A percentile compares a stretch with the other conserved stretches of the same genome.
phyloP scores from a whole-genome alignment of 2,797 vertebrate species.

The Rhinichthys osculus region DNA sequence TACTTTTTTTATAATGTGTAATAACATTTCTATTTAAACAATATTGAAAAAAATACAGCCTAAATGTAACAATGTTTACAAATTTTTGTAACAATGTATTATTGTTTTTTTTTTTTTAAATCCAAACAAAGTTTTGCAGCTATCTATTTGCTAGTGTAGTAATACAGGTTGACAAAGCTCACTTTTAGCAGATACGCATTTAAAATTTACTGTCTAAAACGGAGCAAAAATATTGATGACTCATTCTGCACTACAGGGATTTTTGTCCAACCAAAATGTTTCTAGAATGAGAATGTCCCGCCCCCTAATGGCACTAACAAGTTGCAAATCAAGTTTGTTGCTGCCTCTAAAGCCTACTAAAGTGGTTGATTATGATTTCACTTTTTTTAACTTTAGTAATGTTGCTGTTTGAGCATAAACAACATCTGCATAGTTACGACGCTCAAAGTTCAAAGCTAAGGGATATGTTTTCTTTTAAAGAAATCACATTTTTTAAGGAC shows the following conservation, averaged over 20 bases:
- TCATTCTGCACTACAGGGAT: not conserved
- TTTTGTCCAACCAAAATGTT: not conserved
- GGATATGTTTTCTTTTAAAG: too few species aligned
- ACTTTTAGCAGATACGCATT: not conserved
- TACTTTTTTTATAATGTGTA: not conserved
- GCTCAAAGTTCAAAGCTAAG: too few species aligned
- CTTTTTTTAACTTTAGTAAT: too few species aligned
- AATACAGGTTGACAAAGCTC: not conserved
- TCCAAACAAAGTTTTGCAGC: not conserved
- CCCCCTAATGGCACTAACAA: not conserved
- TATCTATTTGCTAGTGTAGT: not conserved
- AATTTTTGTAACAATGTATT: too few species aligned
- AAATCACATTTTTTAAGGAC: too few species aligned
- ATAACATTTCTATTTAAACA: not conserved
- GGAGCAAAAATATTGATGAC: not conserved
- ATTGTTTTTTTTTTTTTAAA: not conserved
- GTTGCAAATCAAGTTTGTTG: not conserved
- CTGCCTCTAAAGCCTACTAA: not conserved
- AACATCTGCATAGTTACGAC: too few species aligned
- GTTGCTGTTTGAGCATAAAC: too few species aligned
- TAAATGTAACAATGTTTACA: not conserved
- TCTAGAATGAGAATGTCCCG: not conserved
- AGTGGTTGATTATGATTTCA: not conserved
- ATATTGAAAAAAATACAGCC: not conserved
- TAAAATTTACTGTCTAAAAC: not conserved